A percentile compares a stretch with the other conserved stretches of the same genome.
Conservation (phyloP, 2,888 invertebrate species). For the Gasteruption jaculator region DNA sequence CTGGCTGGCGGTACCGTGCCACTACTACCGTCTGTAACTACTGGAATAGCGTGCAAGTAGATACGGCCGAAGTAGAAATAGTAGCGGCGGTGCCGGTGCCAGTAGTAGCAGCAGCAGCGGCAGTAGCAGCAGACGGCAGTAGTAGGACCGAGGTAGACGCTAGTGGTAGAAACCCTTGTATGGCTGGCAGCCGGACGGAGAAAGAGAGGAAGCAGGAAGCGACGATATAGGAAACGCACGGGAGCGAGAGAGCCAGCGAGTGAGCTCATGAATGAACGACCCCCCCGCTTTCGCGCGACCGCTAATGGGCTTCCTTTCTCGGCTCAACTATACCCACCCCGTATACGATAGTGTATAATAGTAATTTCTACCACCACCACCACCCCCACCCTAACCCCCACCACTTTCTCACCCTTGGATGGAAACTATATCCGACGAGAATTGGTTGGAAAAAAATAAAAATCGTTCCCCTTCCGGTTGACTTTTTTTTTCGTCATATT, state of each 20-base stretch:
- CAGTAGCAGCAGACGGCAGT: conserved; percentile 12
- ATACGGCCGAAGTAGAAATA: too few relatives aligned
- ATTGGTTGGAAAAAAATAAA: neutral
- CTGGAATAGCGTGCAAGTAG: too few relatives aligned
- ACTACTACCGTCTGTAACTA: too few relatives aligned
- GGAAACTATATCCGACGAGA: neutral
- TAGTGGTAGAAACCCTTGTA: conserved; percentile 12
- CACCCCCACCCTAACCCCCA: neutral
- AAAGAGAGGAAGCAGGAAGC: conserved; percentile 21
- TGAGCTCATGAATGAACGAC: conserved; percentile 47
- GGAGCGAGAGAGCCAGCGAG: conserved; percentile 11
- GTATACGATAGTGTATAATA: too few relatives aligned
- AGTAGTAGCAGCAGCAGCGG: conserved; percentile 10
- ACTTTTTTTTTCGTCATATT: too few relatives aligned
- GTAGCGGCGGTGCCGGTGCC: too few relatives aligned
- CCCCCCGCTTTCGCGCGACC: conserved; percentile 32
- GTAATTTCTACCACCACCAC: too few relatives aligned
- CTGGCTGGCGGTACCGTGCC: too few relatives aligned
- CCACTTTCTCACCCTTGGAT: too few relatives aligned
- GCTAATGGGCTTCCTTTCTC: conserved; percentile 44
- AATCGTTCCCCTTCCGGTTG: too few relatives aligned
- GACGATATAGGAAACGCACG: conserved; percentile 9
- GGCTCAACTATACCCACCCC: too few relatives aligned
- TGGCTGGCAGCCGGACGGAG: conserved; percentile 17
- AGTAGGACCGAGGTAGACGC: conserved; percentile 12